Evolutionary conservation across 2,888 invertebrate genomes (phyloP), one percentile per base, ranked within the genome.

Genomic region (Reticulitermes lucifugus): DNA sequence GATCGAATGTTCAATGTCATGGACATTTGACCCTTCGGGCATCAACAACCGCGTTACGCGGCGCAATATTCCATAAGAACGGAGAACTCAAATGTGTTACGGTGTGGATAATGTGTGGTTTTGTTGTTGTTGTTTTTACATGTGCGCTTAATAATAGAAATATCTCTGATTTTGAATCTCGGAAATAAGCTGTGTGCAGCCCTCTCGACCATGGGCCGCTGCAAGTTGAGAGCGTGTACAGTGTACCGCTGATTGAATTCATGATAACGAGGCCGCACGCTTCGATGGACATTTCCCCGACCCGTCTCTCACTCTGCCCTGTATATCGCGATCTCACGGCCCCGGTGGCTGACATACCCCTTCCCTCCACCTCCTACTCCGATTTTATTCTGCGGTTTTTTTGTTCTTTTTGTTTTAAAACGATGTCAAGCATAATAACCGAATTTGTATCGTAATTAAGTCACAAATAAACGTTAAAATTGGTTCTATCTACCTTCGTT

Each of bases 281-380:
- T 70, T 81, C 81, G 81, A 81, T 81, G 70, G 81, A 70, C 81
- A 81, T 81, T 81, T 81, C 81, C 81, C 81, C 70, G 65, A 81
- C 65, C 81, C 70, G 81, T 70, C 81, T 81, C 65, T 81, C 81
- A 65, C 65, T 70, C 81, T 12, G 77, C n/a, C 70, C 70, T n/a
- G 60, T 79, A 80, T 81, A 81, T 81, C 81, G 81, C 65, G 81
- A 81, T 81, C 81, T 81, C 55, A 79, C 79, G 79, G 79, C 55
- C 55, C 43, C 80, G 22, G 5, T 81, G 81, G 70, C 70, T 81
- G 81, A 81, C 81, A 65, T 65, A 29, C 65, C 46, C 77, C 77
- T 22, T 41, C 77, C 73, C 21, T 21, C 7, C 35, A 18, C 71
- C 71, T 71, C 25, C 25, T 5, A 70, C 70, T 29, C 12, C 25